Evolutionary conservation across 2,888 invertebrate genomes (phyloP), one percentile per base, ranked within the genome.

Genomic region (Desoria tigrina): DNA sequence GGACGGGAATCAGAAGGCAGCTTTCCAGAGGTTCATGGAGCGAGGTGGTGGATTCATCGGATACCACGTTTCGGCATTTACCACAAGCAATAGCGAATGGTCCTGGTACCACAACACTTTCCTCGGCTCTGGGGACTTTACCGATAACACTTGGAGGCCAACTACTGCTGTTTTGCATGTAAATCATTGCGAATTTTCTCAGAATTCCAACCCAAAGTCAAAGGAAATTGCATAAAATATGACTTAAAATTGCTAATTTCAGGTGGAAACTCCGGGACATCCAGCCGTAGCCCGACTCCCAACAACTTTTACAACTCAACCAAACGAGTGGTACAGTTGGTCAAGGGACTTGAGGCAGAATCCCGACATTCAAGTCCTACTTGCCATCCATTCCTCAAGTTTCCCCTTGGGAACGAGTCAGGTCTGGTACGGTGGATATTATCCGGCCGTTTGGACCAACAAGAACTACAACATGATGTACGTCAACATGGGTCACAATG

Each of bases 21-120:
- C 71, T 14, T 66, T 74, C 50, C 65, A 72, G 50, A 37, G 70
- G 9, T 72, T 58, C 24, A 53, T 64, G 1, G 63, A 66, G 24
- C 23, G 54, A 7, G 74, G 74, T 14, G 73, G 73, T 11, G 74
- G 71, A 11, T 68, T 59, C 45, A 66, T 74, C 27, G 68, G 67
- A 9, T 70, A 65, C 61, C 74, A 74, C 39, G 69, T 74, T 16
- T 66, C 74, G 0, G 74, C 74, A 6, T 74, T 72, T 49, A 68
- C 73, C 4, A 45, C 51, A n/a, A 68, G 49, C 32, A 1, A 63
- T 2, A 62, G 37, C 23, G 66, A 65, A 21, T 74, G 71, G 70
- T 39, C 58, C 2, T 74, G 74, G 74, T 74, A 72, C 37, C 70
- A 74, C 51, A 74, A 72, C 55, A 68, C 68, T 9, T 64, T 74